Evolutionary conservation across 1,140 invertebrate genomes (phyloP).

Genomic region (Apis cerana): DNA sequence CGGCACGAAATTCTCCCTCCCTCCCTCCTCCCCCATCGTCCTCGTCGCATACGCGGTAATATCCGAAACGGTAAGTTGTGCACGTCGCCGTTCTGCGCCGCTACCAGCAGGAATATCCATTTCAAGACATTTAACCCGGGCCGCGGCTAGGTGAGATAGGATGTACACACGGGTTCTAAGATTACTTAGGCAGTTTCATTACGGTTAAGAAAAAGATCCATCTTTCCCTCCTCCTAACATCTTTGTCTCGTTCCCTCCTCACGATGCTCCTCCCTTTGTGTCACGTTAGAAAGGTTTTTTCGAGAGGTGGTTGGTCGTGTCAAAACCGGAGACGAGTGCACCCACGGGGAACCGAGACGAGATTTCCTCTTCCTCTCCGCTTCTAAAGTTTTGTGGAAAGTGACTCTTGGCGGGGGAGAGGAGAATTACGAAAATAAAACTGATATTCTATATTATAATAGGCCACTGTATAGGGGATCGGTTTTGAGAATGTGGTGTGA

Average conservation of each 20-base stretch:
- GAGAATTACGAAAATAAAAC: conserved; percentile 48
- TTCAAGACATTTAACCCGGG: conserved; percentile 77
- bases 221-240: conserved; percentile 20
- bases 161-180: conserved; percentile 71
- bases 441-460: neutral
- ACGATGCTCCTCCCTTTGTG: conserved; percentile 47
- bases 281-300: conserved; percentile 51
- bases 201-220: conserved; percentile 65
- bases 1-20: conserved; percentile 61
- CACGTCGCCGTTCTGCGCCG: conserved; percentile 60
- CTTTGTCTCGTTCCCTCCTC: neutral
- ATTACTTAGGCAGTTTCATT: conserved; percentile 75
- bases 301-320: conserved; percentile 45
- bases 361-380: conserved; percentile 55
- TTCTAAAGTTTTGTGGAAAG: conserved; percentile 53
- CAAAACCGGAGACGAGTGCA: conserved; percentile 64
- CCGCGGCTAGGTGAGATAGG: conserved; percentile 64
- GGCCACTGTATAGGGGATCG: neutral
- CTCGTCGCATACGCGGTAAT: conserved; percentile 66
- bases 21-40: neutral
- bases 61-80: conserved; percentile 75
- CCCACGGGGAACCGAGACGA: conserved; percentile 57
- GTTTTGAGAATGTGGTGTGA: neutral
- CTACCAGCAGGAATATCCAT: conserved; percentile 74
- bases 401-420: conserved; percentile 6